These are phyloP conservation scores for Polypterus bichir DNA, from an alignment of 2,113 vertebrate species.

Conservation along the genomic window DNA sequence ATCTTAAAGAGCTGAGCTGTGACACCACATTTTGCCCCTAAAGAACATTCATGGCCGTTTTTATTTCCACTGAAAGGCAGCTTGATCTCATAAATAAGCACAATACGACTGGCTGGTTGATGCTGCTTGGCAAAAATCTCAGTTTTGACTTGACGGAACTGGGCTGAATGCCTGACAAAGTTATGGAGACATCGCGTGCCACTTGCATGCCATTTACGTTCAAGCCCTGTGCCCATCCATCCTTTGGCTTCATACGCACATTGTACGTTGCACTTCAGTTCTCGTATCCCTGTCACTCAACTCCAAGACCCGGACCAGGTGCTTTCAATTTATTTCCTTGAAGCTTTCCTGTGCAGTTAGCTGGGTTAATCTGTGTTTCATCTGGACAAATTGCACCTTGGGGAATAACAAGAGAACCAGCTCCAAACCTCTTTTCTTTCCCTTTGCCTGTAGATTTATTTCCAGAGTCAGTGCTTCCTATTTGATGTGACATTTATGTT, in stretches of 20 bases:
- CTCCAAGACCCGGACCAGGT: neutral
- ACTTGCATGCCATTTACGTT: no score
- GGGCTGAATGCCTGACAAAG: no score
- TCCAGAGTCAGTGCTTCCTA: neutral
- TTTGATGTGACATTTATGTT: neutral
- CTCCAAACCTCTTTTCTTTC: neutral
- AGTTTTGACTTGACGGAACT: no score
- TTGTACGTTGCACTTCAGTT: neutral
- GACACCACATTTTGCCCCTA: no score
- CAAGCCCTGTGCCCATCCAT: no score
- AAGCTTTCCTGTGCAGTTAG: neutral
- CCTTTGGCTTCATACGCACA: neutral
- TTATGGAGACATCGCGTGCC: no score
- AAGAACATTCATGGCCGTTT: no score
- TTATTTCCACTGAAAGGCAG: no score
- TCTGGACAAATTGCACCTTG: slow-evolving; percentile 10
- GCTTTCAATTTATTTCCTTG: slow-evolving; percentile 5
- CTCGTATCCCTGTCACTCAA: slow-evolving; percentile 6
- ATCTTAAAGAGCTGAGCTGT: no score
- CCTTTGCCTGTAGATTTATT: neutral
- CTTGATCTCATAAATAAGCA: no score
- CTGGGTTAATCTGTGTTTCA: slow-evolving; percentile 5
- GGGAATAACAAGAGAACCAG: neutral
- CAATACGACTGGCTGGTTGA: no score
- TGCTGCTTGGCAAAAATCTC: no score